Base-by-base conservation (phyloP, 2,113 vertebrate genomes). In the Microtus oregoni region DNA sequence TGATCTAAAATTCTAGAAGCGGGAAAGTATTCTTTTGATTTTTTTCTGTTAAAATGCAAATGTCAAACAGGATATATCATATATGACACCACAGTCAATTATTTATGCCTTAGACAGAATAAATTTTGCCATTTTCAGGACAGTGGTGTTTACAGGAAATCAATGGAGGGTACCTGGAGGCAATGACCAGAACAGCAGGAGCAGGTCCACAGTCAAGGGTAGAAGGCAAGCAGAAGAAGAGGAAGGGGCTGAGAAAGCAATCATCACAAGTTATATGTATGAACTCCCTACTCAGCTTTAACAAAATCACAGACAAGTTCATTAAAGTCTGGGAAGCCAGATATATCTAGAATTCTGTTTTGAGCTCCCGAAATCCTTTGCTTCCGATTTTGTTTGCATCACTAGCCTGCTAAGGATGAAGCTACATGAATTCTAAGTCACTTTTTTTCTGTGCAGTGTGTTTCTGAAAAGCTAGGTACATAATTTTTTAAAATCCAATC, bases 401-500 rank as follows among this genome's bases (percentile, higher is more conserved):
- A 9, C 91, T 86, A 6, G 30, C 14, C 73, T 41, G 22, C 82
- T 72, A 44, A 91, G 63, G 75, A 44, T 3, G 22, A 93, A 47
- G 24, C 44, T 88, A n/a, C n/a, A 4, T 47, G 50, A 85, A 67
- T 91, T 94, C 9, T 85, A 91, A 24, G 32, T 67, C 7, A 7
- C 1, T 86, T 94, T 92, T 73, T 86, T 79, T 82, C 32, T 58
- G 32, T 5, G 47, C 67, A 41, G 7, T 58, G 28, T 32, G 50
- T 32, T 93, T 91, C 85, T 86, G 78, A 90, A 32, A 93, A 93
- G 68, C 86, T 86, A 17, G 8, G 55, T 89, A 96, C 95, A 79
- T 94, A 91, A 79, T 26, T 87, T 97, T 93, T 83, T n/a, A 68
- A 77, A 91, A 77, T 93, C 72, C 77, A 94, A 87, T 95, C 32